Conservation (phyloP, 1,140 invertebrate species). For the Zaprionus taronus region DNA sequence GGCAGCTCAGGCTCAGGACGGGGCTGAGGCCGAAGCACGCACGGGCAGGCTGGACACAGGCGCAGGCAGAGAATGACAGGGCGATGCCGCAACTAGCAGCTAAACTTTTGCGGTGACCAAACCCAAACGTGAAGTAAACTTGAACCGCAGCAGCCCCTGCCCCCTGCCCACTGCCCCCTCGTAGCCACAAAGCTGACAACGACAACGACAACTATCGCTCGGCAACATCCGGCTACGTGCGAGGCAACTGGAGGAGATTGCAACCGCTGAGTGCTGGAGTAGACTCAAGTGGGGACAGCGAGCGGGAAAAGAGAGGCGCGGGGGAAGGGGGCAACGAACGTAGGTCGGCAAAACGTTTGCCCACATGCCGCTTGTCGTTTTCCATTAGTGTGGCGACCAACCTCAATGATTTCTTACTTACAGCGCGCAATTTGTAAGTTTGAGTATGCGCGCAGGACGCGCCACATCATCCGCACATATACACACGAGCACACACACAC, state of each 20-base stretch:
- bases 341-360: constrained; percentile 52
- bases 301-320: too few species aligned
- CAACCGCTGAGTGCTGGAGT: constrained; percentile 10
- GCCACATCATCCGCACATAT: constrained; percentile 36
- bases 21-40: constrained; percentile 4
- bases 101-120: constrained; percentile 74
- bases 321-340: not conserved
- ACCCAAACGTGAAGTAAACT: constrained; percentile 58
- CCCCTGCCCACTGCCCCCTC: not conserved
- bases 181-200: constrained; percentile 51
- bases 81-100: constrained; percentile 43
- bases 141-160: constrained; percentile 23
- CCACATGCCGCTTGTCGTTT: constrained; percentile 79
- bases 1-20: not conserved
- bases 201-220: constrained; percentile 65
- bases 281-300: not conserved
- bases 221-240: constrained; percentile 72
- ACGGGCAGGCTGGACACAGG: not conserved
- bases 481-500: constrained; percentile 17
- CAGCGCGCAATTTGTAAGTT: constrained; percentile 64
- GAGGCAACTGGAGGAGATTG: constrained; percentile 27
- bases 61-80: constrained; percentile 6
- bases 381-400: constrained; percentile 78
- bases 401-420: constrained; percentile 82
- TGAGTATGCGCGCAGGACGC: constrained; percentile 41